Evolutionary conservation across 1,140 invertebrate species (phyloP), one percentile per base, ranked within the genome.

Genomic region (Popillia japonica): DNA sequence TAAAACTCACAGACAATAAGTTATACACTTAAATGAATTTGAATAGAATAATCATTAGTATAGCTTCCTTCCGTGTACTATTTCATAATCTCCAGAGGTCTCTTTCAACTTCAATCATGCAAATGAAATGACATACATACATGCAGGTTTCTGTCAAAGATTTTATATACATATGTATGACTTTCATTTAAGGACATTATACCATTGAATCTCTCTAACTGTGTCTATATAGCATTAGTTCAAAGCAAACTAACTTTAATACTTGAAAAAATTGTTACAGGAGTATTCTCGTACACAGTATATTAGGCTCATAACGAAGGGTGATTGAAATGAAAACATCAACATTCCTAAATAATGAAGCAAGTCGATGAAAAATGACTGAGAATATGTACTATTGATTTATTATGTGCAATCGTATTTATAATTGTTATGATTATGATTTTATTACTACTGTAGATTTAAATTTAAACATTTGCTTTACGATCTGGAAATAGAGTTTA

Each of bases 281-380:
- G 22, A 10, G 44, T 48, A 2, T 8, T 68, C 7, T 14, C 14
- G 9, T 14, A 68, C 22, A 61, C 11, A 44, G 0, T 55, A 55
- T n/a, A n/a, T n/a, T 10, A 7, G 61, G 11, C 10, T 17, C 44
- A 17, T 17, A 68, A 68, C 9, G 61, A 27, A 64, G 61, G 61
- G 61, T 68, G 61, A 68, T 68, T 68, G 61, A 68, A 68, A 68
- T 6, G 61, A 68, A 3, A 68, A 68, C 61, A 68, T 68, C 22
- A 68, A 8, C 61, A 68, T 68, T 68, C 61, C 61, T 68, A 68
- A 27, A 27, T 68, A 68, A 68, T 68, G 61, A 68, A 68, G 61
- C 8, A n/a, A 68, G 61, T 22, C 3, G 61, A 27, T 68, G 61
- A 68, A 68, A 68, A 68, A 68, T 68, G 61, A 27, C 9, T 68